A percentile compares a stretch with the other conserved stretches of the same genome.
Evolutionary conservation across 2,113 vertebrate species (phyloP).

Genomic region (Tringa solitaria): DNA sequence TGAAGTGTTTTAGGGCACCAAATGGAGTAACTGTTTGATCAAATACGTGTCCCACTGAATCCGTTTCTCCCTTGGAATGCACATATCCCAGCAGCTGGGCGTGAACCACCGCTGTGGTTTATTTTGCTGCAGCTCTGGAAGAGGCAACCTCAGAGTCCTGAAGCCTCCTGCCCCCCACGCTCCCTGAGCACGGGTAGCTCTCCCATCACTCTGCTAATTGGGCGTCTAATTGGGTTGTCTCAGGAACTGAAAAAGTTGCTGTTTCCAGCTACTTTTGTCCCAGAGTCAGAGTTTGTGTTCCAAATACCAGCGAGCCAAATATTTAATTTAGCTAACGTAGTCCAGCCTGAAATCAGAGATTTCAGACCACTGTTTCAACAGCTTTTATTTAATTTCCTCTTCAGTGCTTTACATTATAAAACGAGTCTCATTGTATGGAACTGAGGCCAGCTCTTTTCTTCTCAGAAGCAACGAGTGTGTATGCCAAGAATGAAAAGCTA

Average conservation of each 20-base stretch:
- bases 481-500: constrained; percentile 65
- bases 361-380: constrained; percentile 70
- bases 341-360: constrained; percentile 60
- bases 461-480: constrained; percentile 38
- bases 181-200: not conserved
- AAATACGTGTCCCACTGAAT: not conserved
- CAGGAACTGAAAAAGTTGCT: constrained; percentile 36
- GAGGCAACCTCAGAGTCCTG: not conserved
- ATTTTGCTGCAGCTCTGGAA: not conserved
- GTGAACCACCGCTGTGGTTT: not conserved
- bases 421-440: constrained; percentile 12
- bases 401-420: constrained; percentile 54
- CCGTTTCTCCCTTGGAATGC: not conserved
- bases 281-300: constrained; percentile 11
- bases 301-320: constrained; percentile 20
- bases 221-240: constrained; percentile 34
- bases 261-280: constrained; percentile 50
- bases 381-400: constrained; percentile 72
- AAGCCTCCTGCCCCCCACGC: not conserved
- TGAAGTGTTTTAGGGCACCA: not conserved
- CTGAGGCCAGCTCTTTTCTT: constrained; percentile 56
- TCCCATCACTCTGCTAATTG: constrained; percentile 15
- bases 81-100: not conserved
- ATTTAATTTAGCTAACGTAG: constrained; percentile 24
- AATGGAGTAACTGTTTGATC: not conserved